Evolutionary conservation across 2,113 vertebrate species (phyloP).

Genomic region (Tragelaphus buxtoni): DNA sequence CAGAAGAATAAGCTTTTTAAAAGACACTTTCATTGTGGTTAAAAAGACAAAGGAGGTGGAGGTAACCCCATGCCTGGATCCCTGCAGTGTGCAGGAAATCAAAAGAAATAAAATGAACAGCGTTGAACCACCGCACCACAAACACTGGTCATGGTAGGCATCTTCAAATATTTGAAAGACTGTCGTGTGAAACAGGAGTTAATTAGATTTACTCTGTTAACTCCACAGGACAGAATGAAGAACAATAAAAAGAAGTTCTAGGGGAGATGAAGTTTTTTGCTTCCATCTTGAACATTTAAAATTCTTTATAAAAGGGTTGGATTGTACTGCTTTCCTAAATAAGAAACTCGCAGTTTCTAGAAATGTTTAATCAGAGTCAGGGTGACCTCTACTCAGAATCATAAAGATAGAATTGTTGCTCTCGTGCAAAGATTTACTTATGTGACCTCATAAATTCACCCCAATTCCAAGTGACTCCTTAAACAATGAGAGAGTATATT

Average conservation of each 20-base stretch:
- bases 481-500: not conserved
- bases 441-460: not conserved
- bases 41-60: not conserved
- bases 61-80: not conserved
- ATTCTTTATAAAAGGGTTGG: not conserved
- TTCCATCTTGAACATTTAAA: not conserved
- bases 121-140: not conserved
- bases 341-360: not conserved
- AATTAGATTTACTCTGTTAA: slow-evolving; percentile 64
- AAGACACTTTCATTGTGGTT: not conserved
- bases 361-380: not conserved
- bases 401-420: not conserved
- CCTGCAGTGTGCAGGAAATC: slow-evolving; percentile 36
- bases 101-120: slow-evolving; percentile 47
- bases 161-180: slow-evolving; percentile 63
- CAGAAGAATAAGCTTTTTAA: not conserved
- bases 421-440: not conserved
- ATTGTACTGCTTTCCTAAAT: not conserved
- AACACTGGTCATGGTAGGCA: slow-evolving; percentile 6
- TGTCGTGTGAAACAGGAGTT: slow-evolving; percentile 49
- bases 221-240: slow-evolving; percentile 20
- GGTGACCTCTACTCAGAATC: not conserved
- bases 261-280: not conserved
- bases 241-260: slow-evolving; percentile 39
- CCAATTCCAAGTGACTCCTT: not conserved